phyloP scores from a whole-genome alignment of 2,113 vertebrate species.

The Cyprinus carpio region DNA sequence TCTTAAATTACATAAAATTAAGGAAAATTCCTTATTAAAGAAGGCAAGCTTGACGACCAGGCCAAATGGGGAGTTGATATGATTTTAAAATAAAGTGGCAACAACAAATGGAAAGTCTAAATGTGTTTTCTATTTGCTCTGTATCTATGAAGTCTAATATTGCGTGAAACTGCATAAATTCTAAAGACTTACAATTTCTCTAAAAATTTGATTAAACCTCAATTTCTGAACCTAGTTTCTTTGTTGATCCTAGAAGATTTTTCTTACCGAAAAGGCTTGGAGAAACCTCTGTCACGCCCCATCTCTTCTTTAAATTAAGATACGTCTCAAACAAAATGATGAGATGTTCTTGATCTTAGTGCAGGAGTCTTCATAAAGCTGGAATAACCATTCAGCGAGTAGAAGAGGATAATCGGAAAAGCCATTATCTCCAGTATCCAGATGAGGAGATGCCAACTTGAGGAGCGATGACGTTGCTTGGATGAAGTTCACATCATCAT shows the following conservation, averaged over 20 bases:
- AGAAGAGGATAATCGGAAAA: slow-evolving; percentile 44
- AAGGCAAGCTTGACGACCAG: neutral
- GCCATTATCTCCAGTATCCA: slow-evolving; percentile 22
- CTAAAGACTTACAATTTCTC: neutral
- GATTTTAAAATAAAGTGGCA: neutral
- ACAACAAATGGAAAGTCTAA: neutral
- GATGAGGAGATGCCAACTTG: slow-evolving; percentile 22
- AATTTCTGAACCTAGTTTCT: slow-evolving; percentile 1
- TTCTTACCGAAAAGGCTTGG: slow-evolving; percentile 90
- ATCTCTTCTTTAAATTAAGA: slow-evolving; percentile 75
- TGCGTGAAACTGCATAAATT: neutral
- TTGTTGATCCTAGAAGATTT: slow-evolving; percentile 39
- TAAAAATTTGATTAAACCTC: neutral
- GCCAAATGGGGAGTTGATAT: neutral
- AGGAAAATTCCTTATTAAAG: neutral
- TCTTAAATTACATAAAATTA: neutral
- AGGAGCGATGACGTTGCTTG: slow-evolving; percentile 7
- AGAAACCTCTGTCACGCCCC: slow-evolving; percentile 90
- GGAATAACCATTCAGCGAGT: slow-evolving; percentile 52
- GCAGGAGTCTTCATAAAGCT: slow-evolving; percentile 59
- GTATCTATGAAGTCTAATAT: neutral
- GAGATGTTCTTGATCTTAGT: slow-evolving; percentile 45
- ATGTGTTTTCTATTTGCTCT: neutral
- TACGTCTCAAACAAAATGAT: slow-evolving; percentile 43
- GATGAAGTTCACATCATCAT: slow-evolving; percentile 30